These are phyloP conservation scores for Coregonus clupeaformis DNA, from an alignment of 2,113 vertebrate species.

Conservation along the genomic window DNA sequence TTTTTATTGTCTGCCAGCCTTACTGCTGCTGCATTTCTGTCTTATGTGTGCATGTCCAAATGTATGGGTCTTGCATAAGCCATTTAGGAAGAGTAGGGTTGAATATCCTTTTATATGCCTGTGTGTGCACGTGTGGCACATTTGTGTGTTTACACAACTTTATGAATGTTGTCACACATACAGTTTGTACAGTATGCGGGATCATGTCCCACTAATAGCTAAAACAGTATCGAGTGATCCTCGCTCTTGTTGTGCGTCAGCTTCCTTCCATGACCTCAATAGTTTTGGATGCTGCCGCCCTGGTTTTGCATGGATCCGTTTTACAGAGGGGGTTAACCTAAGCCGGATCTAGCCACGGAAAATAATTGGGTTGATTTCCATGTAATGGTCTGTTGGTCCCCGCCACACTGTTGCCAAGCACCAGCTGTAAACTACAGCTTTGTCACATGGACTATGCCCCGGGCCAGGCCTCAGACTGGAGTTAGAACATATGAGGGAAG, in stretches of 20 bases:
- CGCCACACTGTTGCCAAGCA: slow-evolving; percentile 40
- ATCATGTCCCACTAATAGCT: slow-evolving; percentile 20
- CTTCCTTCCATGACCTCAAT: slow-evolving; percentile 36
- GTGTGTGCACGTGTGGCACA: neutral
- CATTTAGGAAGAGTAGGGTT: no score
- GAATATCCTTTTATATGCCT: neutral
- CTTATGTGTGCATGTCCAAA: neutral
- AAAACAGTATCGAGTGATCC: slow-evolving; percentile 20
- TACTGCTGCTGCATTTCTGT: no score
- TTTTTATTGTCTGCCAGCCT: neutral
- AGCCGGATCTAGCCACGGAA: slow-evolving; percentile 40
- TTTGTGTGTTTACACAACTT: neutral
- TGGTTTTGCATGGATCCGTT: slow-evolving; percentile 46
- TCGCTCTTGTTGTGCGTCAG: slow-evolving; percentile 46
- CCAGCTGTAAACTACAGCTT: slow-evolving; percentile 21
- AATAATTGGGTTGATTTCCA: slow-evolving; percentile 48
- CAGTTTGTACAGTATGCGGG: neutral
- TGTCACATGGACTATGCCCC: slow-evolving; percentile 27
- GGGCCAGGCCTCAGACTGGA: neutral
- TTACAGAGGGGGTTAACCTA: slow-evolving; percentile 37
- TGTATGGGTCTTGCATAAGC: neutral
- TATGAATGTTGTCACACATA: neutral
- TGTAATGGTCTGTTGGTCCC: slow-evolving; percentile 45
- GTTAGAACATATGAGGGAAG: neutral
- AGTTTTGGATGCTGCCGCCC: slow-evolving; percentile 43